phyloP scores from a whole-genome alignment of 2,113 vertebrate genomes.

The Pogona vitticeps region DNA sequence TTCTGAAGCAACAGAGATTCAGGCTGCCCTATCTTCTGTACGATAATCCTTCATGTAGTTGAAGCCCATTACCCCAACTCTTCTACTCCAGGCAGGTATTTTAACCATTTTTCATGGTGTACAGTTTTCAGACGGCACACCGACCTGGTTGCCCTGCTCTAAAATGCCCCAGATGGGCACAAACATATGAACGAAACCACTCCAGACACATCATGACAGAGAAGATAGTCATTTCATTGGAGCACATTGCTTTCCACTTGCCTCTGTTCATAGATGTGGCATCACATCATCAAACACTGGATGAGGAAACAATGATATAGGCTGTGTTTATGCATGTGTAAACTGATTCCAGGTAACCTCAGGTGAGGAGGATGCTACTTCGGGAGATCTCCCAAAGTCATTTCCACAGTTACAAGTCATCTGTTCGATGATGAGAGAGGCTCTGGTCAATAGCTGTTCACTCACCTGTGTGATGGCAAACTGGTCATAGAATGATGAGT shows the following conservation, averaged over 20 bases:
- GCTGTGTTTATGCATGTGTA: not conserved
- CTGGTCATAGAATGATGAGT: slow-evolving; percentile 95
- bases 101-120: too few species aligned
- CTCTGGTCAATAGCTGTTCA: not conserved
- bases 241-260: not conserved
- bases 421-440: not conserved
- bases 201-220: not conserved
- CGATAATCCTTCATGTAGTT: too few species aligned
- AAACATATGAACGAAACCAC: not conserved
- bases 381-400: not conserved
- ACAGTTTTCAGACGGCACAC: not conserved
- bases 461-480: slow-evolving; percentile 94
- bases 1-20: not conserved
- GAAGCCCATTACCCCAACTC: too few species aligned
- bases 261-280: not conserved
- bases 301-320: not conserved
- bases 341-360: not conserved
- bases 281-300: not conserved
- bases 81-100: too few species aligned
- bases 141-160: not conserved
- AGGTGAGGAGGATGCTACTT: not conserved
- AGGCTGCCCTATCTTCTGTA: not conserved
- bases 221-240: not conserved
- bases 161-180: not conserved
- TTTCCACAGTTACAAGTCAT: not conserved